These are phyloP conservation scores for Aphelinus certus DNA, from an alignment of 1,140 invertebrate genomes.

Conservation along the genomic window DNA sequence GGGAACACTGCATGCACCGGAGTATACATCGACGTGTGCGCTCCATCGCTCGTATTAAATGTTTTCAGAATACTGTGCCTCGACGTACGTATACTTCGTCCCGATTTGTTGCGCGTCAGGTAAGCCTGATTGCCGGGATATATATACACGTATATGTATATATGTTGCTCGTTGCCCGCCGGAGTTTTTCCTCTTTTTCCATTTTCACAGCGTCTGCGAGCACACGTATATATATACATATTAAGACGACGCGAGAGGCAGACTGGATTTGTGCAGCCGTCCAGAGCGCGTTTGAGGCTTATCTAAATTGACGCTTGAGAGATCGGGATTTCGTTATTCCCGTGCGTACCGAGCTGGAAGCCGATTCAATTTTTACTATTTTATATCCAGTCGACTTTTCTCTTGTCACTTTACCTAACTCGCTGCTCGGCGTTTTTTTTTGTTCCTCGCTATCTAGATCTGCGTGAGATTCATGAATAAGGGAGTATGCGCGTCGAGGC, in stretches of 20 bases:
- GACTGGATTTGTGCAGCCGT: slow-evolving; percentile 36
- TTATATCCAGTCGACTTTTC: slow-evolving; percentile 35
- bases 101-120: slow-evolving; percentile 21
- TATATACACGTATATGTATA: slow-evolving; percentile 1
- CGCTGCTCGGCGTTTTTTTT: background rate
- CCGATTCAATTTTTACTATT: slow-evolving; percentile 33
- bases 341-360: slow-evolving; percentile 23
- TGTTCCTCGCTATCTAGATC: slow-evolving; percentile 17
- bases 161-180: background rate
- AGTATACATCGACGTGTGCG: too few species aligned
- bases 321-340: slow-evolving; percentile 28
- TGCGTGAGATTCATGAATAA: slow-evolving; percentile 34
- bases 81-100: background rate
- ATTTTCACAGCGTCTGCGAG: too few species aligned
- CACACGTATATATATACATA: too few species aligned
- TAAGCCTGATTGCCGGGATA: background rate
- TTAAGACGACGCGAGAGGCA: background rate
- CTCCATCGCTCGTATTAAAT: slow-evolving; percentile 2
- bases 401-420: slow-evolving; percentile 32
- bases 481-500: slow-evolving; percentile 8
- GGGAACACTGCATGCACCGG: too few species aligned
- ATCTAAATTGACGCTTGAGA: slow-evolving; percentile 39
- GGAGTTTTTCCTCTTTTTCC: background rate
- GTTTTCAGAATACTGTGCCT: background rate
- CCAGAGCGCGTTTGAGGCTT: slow-evolving; percentile 34